phyloP scores from a whole-genome alignment of 2,888 invertebrate genomes.

The Cephus sareptanus region DNA sequence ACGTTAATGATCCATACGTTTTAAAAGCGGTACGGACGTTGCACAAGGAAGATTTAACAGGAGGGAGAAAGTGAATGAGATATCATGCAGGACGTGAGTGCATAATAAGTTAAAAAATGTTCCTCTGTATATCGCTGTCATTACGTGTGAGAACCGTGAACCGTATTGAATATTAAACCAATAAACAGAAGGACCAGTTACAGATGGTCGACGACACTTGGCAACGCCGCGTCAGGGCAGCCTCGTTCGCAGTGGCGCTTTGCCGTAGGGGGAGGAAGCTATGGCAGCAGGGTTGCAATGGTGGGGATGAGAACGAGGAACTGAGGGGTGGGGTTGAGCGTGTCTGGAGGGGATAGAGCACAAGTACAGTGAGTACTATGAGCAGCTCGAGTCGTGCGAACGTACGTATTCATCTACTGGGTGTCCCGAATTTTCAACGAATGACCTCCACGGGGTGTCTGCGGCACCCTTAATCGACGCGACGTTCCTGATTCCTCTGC shows the following conservation, averaged over 20 bases:
- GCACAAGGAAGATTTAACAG: background rate
- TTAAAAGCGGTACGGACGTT: background rate
- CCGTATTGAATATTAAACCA: slow-evolving; percentile 55
- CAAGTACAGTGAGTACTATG: slow-evolving; percentile 22
- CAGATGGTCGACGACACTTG: slow-evolving; percentile 51
- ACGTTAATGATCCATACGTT: background rate
- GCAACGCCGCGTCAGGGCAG: slow-evolving; percentile 45
- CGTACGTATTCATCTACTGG: slow-evolving; percentile 24
- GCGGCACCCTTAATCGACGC: background rate
- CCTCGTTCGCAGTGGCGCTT: slow-evolving; percentile 41
- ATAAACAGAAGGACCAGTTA: slow-evolving; percentile 50
- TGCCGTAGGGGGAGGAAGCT: slow-evolving; percentile 32
- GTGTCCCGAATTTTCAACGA: slow-evolving; percentile 20
- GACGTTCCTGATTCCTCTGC: background rate
- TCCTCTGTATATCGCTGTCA: background rate
- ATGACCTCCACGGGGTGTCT: background rate
- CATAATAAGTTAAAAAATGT: background rate
- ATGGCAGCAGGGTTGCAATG: slow-evolving; percentile 5
- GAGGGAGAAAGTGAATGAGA: background rate
- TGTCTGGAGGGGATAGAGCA: slow-evolving; percentile 20
- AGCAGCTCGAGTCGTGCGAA: slow-evolving; percentile 22
- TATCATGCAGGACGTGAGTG: background rate
- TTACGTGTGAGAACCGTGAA: slow-evolving; percentile 29
- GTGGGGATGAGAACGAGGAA: slow-evolving; percentile 14
- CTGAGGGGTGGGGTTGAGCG: background rate